Evolutionary conservation across 2,797 vertebrate genomes (phyloP), one percentile per base, ranked within the genome.

Genomic region (Catharus ustulatus): DNA sequence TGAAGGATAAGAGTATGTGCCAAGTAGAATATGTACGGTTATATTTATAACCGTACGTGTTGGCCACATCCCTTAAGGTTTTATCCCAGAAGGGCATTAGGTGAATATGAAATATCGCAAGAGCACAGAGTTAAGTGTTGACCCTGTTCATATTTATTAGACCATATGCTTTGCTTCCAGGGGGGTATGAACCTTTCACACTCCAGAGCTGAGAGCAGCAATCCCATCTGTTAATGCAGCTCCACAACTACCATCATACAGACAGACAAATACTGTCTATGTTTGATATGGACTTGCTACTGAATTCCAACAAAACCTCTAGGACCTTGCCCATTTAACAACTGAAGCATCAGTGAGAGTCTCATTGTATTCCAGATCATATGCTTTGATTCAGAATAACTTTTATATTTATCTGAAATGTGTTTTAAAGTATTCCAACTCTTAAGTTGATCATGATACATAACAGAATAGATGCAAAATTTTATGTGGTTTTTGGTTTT

Each of bases 171-270:
- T 89, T 87, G 26, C 78, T 52, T 45, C 45, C 54, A 27, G 11
- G 10, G 18, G 13, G 5, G 3, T 7, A 16, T 7, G 49, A 71
- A 62, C 1, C 0, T 46, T 34, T 38, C 46, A 15, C 10, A 13
- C 30, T 86, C 18, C 73, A 55, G 32, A 57, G 62, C 59, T 73
- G 67, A 74, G 58, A 74, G n/a, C 23, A 90, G 38, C 38, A 52
- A 48, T n/a, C 27, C 61, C 80, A 64, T 84, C 75, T 89, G 84
- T 27, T 80, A 84, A 84, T 0, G 4, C 15, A 77, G 67, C 52
- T 87, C 57, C 57, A 76, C 34, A 46, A 10, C 26, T 38, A 11
- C 74, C 63, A 29, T 1, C 40, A 20, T 26, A 48, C 3, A 46
- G 63, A 61, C 46, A 68, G 55, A 54, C 27, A 61, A 21, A 42